Evolutionary conservation across 1,140 invertebrate species (phyloP).

Genomic region (Zeugodacus cucurbitae): DNA sequence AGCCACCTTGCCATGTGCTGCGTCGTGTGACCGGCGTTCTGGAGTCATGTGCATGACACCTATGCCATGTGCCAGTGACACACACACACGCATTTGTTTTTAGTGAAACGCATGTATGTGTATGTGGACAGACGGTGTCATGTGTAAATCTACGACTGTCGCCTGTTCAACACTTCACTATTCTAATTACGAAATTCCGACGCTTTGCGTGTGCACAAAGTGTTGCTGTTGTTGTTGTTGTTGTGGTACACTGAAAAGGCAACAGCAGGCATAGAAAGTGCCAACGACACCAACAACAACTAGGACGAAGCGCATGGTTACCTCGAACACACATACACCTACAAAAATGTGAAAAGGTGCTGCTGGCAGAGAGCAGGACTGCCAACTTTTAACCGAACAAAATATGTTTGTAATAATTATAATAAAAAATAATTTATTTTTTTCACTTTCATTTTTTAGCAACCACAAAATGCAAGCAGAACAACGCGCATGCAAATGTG

Average conservation of each 20-base stretch:
- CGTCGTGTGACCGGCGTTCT: constrained; percentile 14
- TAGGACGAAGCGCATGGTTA: no score
- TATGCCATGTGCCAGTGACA: not conserved
- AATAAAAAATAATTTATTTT: constrained; percentile 21
- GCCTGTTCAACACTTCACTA: constrained; percentile 33
- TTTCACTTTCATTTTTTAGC: constrained; percentile 20
- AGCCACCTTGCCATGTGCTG: not conserved
- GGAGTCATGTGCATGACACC: constrained; percentile 25
- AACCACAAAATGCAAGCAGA: not conserved
- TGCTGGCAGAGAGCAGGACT: not conserved
- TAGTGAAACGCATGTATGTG: not conserved
- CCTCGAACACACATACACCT: not conserved
- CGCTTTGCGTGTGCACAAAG: not conserved
- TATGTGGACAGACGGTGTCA: not conserved
- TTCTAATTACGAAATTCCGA: constrained; percentile 39
- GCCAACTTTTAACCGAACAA: constrained; percentile 12
- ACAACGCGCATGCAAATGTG: not conserved
- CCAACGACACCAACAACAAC: not conserved
- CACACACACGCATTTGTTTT: not conserved
- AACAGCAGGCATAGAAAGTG: not conserved
- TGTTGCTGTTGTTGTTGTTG: not conserved
- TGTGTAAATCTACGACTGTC: constrained; percentile 23
- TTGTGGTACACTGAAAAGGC: not conserved
- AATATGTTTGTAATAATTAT: constrained; percentile 19
- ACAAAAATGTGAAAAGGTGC: not conserved